Evolutionary conservation across 2,797 vertebrate species (phyloP), one percentile per base, ranked within the genome.

Genomic region (Rhinichthys osculus): DNA sequence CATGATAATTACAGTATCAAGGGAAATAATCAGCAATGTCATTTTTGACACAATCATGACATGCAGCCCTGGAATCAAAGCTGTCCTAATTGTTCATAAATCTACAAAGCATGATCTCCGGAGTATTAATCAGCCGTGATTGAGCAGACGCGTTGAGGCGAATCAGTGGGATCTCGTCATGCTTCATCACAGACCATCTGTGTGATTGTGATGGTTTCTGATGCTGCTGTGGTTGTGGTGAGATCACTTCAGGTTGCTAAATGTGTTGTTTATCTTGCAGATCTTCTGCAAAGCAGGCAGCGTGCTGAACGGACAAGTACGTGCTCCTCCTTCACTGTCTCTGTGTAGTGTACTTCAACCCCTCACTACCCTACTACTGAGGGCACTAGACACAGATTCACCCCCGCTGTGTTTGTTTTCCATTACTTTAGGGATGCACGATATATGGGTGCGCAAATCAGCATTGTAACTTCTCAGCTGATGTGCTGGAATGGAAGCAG

Each of bases 261-360:
- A 88, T 81, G 40, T 91, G 83, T 85, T 90, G 27, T 91, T 91
- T 91, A 87, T 91, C 81, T 92, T 92, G 80, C 91, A 92, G 91
- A 91, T 91, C 91, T 91, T 88, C 54, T 91, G 89, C 90, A 88
- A 83, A 89, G 80, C 59, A 73, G 84, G 87, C 86, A 83, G 27
- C 86, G 78, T 57, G 89, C 84, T 30, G 52, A 84, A 64, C 88
- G 82, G 84, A 89, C 87, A 92, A 91, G 90, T 91, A 90, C 72
- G 88, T 89, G 77, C 85, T 70, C 66, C 85, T 50, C 59, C 47
- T 69, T 54, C 52, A 33, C 72, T 77, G 35, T 33, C 33, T 59
- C 33, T 81, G 62, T 81, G 66, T 66, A 81, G 81, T 82, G 54
- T 62, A 16, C 81, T 82, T 82, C 38, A 72, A 35, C 72, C 80